phyloP scores from a whole-genome alignment of 2,113 vertebrate species.

The Andinoacara biseriatus region DNA sequence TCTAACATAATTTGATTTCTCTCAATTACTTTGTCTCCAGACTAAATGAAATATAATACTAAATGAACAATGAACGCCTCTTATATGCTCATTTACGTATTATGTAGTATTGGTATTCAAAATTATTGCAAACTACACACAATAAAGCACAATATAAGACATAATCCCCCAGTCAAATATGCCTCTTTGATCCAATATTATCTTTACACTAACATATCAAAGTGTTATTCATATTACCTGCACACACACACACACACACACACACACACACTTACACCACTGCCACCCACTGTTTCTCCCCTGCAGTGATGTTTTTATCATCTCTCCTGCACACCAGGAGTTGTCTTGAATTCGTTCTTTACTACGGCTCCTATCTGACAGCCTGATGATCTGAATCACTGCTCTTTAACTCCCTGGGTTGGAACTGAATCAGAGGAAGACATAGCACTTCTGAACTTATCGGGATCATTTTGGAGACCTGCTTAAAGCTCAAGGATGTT shows the following conservation, averaged over 20 bases:
- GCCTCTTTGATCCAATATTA: slow-evolving; percentile 47
- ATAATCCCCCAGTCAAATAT: slow-evolving; percentile 22
- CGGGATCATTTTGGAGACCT: slow-evolving; percentile 12
- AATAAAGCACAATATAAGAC: slow-evolving; percentile 23
- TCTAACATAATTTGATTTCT: slow-evolving; percentile 77
- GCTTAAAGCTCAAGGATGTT: slow-evolving; percentile 37
- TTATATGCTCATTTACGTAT: slow-evolving; percentile 17
- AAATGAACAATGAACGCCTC: slow-evolving; percentile 57
- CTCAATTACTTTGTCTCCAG: slow-evolving; percentile 73
- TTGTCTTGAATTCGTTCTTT: slow-evolving; percentile 54
- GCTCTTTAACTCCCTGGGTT: slow-evolving; percentile 62
- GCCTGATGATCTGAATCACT: slow-evolving; percentile 49
- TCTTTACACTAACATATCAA: slow-evolving; percentile 35
- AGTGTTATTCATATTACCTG: no score
- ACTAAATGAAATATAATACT: slow-evolving; percentile 57
- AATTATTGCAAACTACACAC: not conserved
- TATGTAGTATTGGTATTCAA: slow-evolving; percentile 3
- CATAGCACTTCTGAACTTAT: slow-evolving; percentile 49
- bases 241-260: slow-evolving; percentile 8
- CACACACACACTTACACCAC: slow-evolving; percentile 21
- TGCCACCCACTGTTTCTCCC: slow-evolving; percentile 44
- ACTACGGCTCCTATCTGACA: slow-evolving; percentile 51
- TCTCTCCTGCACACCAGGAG: slow-evolving; percentile 57
- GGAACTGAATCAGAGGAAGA: slow-evolving; percentile 47
- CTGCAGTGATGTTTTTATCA: slow-evolving; percentile 63